Percentiles rank a stretch among this genome's conserved stretches.
These are phyloP conservation scores for Cybosia mesomella DNA, from an alignment of 2,888 invertebrate genomes.

Conservation along the genomic window DNA sequence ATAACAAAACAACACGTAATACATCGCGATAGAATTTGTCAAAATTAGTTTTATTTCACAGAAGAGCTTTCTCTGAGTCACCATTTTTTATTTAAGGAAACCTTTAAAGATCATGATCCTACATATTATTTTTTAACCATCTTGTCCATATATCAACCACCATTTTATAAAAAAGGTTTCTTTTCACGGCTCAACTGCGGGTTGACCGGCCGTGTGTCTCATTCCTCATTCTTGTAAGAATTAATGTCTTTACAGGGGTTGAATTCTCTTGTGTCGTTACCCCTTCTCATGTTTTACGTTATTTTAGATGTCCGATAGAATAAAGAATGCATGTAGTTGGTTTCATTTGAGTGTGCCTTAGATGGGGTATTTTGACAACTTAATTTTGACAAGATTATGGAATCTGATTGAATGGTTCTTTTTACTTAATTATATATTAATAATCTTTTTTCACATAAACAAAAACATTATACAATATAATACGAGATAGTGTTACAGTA, in stretches of 20 bases:
- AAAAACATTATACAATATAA: too few species aligned
- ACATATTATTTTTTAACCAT: conserved; percentile 3
- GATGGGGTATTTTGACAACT: neutral
- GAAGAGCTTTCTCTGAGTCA: too few species aligned
- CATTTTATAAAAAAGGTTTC: conserved; percentile 75
- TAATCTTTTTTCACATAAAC: too few species aligned
- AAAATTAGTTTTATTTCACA: too few species aligned
- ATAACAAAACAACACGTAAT: too few species aligned
- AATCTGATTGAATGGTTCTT: too few species aligned
- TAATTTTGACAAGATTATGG: neutral
- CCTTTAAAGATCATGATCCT: neutral
- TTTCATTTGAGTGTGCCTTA: neutral
- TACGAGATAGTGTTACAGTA: too few species aligned
- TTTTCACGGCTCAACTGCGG: conserved; percentile 69
- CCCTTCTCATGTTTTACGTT: conserved; percentile 41
- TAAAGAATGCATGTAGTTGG: neutral
- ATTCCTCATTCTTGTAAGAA: conserved; percentile 69
- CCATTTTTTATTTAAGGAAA: too few species aligned
- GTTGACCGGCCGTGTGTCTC: conserved; percentile 65
- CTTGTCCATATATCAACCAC: conserved; percentile 53
- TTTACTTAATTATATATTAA: too few species aligned
- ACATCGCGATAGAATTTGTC: too few species aligned
- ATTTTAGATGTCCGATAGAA: conserved; percentile 30
- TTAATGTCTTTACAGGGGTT: conserved; percentile 73
- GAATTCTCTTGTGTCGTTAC: conserved; percentile 59